Base-by-base conservation (phyloP, 2,797 vertebrate genomes). In the Cossypha polioptera region DNA sequence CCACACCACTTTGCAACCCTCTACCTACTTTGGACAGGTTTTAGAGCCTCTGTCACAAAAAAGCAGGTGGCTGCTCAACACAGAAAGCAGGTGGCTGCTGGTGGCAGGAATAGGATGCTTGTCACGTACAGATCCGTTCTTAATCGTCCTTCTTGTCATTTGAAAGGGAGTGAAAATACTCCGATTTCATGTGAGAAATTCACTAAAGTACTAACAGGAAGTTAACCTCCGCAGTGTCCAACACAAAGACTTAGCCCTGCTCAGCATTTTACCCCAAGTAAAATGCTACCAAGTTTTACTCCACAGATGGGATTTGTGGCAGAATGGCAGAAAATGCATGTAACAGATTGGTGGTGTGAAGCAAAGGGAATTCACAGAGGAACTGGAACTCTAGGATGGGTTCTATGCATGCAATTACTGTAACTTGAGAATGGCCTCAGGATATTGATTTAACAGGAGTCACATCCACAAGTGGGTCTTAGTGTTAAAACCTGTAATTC, bases 51-150 rank as follows among this genome's bases (percentile, higher is more conserved):
- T 55, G n/a, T 51, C 66, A 65, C 59, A 18, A 42, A 81, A 87
- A 36, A 24, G 0, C 28, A 81, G 48, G 40, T 43, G 36, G 36
- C 36, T 38, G 36, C 36, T 13, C 36, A 38, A 38, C 36, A 38
- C 36, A 38, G 36, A 38, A 38, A 38, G 36, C 36, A 38, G 36
- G 36, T 38, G 21, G 48, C 43, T 91, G 35, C 36, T 55, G 28
- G 31, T 48, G 57, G 47, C 43, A 73, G 35, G 7, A 89, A 16
- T 1, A 72, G 25, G 40, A 45, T 1, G 0, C 10, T 35, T 55
- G 10, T 40, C 16, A 45, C 1, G 4, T n/a, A 35, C 0, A 1
- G 22, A 66, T 3, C 31, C 0, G 0, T 86, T 86, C 57, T 61
- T 57, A 45, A 40, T n/a, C 5, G 67, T 53, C 22, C 42, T 94